Percentiles rank a stretch among this genome's conserved stretches.
phyloP scores from a whole-genome alignment of 2,888 invertebrate genomes.

The Xiphydria camelus region DNA sequence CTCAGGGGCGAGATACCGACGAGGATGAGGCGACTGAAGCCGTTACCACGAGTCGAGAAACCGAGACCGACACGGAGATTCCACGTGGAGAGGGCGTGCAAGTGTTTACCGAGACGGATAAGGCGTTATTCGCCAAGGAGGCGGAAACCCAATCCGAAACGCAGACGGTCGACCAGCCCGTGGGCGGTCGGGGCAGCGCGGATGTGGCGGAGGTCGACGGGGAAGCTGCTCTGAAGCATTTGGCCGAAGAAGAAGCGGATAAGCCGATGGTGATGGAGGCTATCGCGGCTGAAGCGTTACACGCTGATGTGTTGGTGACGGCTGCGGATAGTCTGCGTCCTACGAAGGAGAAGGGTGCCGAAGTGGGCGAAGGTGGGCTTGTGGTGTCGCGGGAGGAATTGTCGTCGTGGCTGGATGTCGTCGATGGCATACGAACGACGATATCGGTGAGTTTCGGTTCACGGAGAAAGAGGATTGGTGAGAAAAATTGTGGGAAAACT shows the following conservation, averaged over 20 bases:
- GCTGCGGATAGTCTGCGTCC: background rate
- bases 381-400: conserved; percentile 22
- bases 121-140: conserved; percentile 4
- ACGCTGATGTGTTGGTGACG: background rate
- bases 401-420: conserved; percentile 1
- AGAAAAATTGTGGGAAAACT: too few species aligned
- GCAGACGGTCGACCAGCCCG: conserved; percentile 4
- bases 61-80: background rate
- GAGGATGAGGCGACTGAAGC: background rate
- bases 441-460: conserved; percentile 12
- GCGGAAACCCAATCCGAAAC: too few species aligned
- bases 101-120: background rate
- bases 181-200: background rate
- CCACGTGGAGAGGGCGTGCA: background rate
- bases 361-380: conserved; percentile 7
- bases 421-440: conserved; percentile 12
- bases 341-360: background rate
- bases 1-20: background rate
- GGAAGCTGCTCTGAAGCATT: background rate
- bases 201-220: conserved; percentile 1
- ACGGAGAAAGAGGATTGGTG: background rate
- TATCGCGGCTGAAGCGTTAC: background rate
- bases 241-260: background rate
- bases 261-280: background rate
- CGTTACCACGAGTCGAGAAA: background rate